Percentiles rank a stretch among this genome's conserved stretches.
Conservation (phyloP, 2,113 vertebrate genomes). For the Peromyscus leucopus region DNA sequence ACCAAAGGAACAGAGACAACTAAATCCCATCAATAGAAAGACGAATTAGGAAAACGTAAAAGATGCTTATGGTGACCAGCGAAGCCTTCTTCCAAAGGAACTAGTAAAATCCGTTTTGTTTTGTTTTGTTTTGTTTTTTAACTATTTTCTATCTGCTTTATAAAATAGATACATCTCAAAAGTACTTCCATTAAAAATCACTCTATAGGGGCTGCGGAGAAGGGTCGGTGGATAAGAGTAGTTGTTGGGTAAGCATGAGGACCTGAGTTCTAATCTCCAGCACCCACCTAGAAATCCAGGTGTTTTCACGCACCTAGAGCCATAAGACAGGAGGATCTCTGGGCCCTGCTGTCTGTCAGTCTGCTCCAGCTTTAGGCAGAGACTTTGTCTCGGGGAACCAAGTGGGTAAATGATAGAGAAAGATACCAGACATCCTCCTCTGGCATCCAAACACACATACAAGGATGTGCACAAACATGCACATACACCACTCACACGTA, state of each 20-base stretch:
- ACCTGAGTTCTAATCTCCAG: neutral
- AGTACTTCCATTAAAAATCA: neutral
- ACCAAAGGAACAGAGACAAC: neutral
- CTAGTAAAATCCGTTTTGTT: neutral
- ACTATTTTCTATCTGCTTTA: neutral
- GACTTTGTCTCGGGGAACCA: neutral
- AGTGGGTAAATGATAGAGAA: too few relatives aligned
- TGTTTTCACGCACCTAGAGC: neutral
- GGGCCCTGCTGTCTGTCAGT: neutral
- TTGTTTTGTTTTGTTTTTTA: neutral
- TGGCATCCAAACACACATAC: neutral
- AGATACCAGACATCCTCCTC: neutral
- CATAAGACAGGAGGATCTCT: neutral
- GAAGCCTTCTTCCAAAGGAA: neutral
- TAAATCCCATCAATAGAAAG: neutral
- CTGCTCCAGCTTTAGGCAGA: neutral
- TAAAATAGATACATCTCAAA: neutral
- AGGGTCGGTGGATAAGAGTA: neutral
- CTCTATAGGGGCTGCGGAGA: neutral
- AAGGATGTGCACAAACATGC: neutral
- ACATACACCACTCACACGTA: neutral
- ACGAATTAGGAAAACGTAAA: neutral
- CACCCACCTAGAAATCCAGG: too few relatives aligned
- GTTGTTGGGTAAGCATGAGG: neutral
- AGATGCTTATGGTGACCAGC: neutral